Conservation (phyloP, 2,888 invertebrate species). For the Drosophila greeni region DNA sequence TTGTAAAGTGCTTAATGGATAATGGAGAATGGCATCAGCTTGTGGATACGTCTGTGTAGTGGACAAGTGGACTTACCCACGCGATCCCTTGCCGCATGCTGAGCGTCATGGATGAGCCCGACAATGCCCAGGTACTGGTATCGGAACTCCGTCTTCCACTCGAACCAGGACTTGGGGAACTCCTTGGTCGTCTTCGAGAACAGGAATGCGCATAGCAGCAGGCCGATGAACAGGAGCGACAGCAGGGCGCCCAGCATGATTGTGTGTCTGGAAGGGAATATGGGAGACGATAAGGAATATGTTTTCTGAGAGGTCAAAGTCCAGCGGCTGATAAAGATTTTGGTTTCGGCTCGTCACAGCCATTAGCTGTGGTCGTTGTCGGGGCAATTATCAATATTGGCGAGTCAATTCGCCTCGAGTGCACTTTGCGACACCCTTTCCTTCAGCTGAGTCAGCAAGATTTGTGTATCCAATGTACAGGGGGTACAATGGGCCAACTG, state of each 20-base stretch:
- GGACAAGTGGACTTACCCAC: constrained; percentile 73
- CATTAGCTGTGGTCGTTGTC: constrained; percentile 14
- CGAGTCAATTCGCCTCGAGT: constrained; percentile 35
- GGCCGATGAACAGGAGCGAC: constrained; percentile 47
- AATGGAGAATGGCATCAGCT: constrained; percentile 17
- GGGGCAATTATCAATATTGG: constrained; percentile 35
- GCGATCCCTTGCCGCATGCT: constrained; percentile 68
- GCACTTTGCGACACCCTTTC: constrained; percentile 48
- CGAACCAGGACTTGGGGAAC: constrained; percentile 77
- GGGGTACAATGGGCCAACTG: constrained; percentile 10
- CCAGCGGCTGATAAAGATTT: constrained; percentile 41
- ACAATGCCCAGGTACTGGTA: constrained; percentile 76
- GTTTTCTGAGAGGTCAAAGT: constrained; percentile 43
- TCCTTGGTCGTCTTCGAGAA: constrained; percentile 78
- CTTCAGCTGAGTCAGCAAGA: constrained; percentile 57
- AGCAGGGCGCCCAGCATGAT: constrained; percentile 57
- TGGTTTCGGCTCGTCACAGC: constrained; percentile 7
- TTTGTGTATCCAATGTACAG: neutral
- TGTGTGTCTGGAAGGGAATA: constrained; percentile 1
- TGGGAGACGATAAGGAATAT: constrained; percentile 41
- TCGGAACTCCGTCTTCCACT: constrained; percentile 77
- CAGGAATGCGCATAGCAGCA: constrained; percentile 71
- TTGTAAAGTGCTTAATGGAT: constrained; percentile 81
- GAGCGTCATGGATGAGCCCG: constrained; percentile 76
- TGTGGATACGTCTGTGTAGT: neutral